Percentiles rank a stretch among this genome's conserved stretches.
phyloP scores from a whole-genome alignment of 2,113 vertebrate genomes.

The Telmatochromis brachygnathus region DNA sequence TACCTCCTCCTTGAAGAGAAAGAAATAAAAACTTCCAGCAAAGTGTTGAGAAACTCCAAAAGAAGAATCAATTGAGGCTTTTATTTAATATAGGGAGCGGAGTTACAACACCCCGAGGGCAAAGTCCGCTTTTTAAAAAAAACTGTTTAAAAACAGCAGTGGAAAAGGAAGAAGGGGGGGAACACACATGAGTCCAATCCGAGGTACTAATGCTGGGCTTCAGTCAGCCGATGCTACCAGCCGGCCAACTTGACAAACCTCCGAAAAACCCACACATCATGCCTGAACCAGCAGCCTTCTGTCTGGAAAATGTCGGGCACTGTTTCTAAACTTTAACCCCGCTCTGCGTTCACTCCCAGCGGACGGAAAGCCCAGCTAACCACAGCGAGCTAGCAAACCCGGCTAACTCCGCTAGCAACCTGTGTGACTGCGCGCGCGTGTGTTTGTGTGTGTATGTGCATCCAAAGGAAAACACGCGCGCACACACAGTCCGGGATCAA shows the following conservation, averaged over 20 bases:
- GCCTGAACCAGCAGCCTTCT: not conserved
- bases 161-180: not conserved
- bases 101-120: not conserved
- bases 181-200: not conserved
- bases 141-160: not conserved
- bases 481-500: not conserved
- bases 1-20: not conserved
- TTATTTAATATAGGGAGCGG: not conserved
- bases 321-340: not conserved
- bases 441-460: not conserved
- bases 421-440: slow-evolving; percentile 24
- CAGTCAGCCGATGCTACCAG: slow-evolving; percentile 54
- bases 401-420: slow-evolving; percentile 47
- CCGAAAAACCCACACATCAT: slow-evolving; percentile 29
- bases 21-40: not conserved
- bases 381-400: slow-evolving; percentile 10
- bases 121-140: slow-evolving; percentile 21
- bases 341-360: not conserved
- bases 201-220: not conserved
- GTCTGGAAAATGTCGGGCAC: not conserved
- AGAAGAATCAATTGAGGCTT: not conserved
- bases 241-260: slow-evolving; percentile 39
- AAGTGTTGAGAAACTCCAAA: not conserved
- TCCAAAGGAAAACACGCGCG: not conserved
- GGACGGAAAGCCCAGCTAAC: not conserved